Evolutionary conservation across 2,113 vertebrate genomes (phyloP).

Genomic region (Oryzias woworae): DNA sequence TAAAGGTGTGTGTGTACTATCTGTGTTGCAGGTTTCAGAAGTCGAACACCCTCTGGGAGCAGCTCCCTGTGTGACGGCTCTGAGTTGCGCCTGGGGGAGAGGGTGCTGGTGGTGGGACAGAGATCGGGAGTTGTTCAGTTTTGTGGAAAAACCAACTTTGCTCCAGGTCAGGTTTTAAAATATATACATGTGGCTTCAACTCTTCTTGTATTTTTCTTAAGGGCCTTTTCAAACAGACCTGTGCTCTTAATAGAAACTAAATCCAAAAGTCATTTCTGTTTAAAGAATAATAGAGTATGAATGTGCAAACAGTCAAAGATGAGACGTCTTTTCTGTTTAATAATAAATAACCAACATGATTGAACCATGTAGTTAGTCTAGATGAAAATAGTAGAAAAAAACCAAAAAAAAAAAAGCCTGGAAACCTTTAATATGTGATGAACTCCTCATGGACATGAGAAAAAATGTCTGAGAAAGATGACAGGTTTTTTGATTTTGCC

Average conservation of each 20-base stretch:
- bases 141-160: slow-evolving; percentile 90
- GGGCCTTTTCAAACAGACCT: background rate
- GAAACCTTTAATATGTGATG: no score
- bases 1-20: background rate
- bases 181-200: background rate
- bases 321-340: no score
- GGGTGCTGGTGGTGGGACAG: slow-evolving; percentile 93
- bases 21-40: slow-evolving; percentile 41
- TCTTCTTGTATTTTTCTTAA: background rate
- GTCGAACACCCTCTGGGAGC: slow-evolving; percentile 70
- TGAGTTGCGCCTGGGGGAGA: slow-evolving; percentile 84
- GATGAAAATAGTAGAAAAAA: no score
- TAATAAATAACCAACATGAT: no score
- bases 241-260: background rate
- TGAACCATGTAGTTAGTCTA: no score
- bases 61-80: slow-evolving; percentile 71
- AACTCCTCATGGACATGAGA: no score
- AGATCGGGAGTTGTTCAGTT: slow-evolving; percentile 89
- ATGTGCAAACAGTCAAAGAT: no score
- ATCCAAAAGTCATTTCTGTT: background rate
- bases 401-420: no score
- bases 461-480: no score
- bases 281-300: no score
- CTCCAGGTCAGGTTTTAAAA: slow-evolving; percentile 82
- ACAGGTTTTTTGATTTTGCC: no score